Evolutionary conservation across 2,797 vertebrate genomes (phyloP).

Genomic region (Tinamus major): DNA sequence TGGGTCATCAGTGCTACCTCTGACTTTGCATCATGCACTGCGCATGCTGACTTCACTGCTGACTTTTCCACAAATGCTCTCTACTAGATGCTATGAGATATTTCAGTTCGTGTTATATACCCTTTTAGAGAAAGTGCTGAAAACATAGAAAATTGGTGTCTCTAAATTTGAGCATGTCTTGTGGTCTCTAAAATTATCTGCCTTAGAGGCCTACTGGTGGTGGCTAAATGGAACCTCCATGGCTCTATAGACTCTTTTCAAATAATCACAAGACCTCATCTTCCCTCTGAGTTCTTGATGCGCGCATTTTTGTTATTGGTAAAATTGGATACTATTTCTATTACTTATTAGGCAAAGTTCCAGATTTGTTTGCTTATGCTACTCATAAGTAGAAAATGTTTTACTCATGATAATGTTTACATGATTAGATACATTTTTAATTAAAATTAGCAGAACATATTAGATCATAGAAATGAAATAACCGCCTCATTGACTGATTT

Average conservation of each 20-base stretch:
- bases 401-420: conserved; percentile 53
- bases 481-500: conserved; percentile 55
- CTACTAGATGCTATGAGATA: neutral
- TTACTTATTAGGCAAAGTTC: conserved; percentile 33
- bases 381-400: conserved; percentile 40
- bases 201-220: neutral
- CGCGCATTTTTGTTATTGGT: neutral
- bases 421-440: conserved; percentile 60
- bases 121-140: neutral
- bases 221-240: neutral
- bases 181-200: neutral
- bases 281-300: neutral
- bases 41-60: neutral
- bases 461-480: conserved; percentile 62
- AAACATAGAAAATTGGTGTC: neutral
- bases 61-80: neutral
- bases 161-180: conserved; percentile 7
- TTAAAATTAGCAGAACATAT: conserved; percentile 55
- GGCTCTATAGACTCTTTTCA: neutral
- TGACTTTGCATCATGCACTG: neutral
- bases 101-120: neutral
- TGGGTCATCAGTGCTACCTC: neutral
- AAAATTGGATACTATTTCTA: neutral
- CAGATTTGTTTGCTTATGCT: conserved; percentile 58
- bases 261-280: neutral